Percentiles rank a stretch among this genome's conserved stretches.
Conservation (phyloP, 2,888 invertebrate genomes). For the Chamaedrilus cognettii region DNA sequence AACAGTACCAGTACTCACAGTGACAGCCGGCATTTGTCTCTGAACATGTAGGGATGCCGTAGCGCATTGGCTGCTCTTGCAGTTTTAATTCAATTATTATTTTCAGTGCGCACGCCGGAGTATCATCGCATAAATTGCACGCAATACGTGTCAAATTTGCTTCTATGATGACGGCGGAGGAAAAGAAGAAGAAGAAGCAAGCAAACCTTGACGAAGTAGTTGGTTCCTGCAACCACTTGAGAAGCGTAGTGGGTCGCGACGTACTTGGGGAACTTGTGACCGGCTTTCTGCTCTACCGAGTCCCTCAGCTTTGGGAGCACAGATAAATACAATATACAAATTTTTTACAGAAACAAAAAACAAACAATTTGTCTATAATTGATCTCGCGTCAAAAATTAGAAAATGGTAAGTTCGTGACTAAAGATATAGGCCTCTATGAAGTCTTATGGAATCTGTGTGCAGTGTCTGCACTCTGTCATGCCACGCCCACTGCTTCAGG, state of each 20-base stretch:
- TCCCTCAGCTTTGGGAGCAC: slow-evolving; percentile 44
- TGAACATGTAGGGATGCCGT: no score
- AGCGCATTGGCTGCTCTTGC: no score
- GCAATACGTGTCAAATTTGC: neutral
- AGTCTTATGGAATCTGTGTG: no score
- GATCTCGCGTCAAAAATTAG: neutral
- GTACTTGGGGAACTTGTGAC: slow-evolving; percentile 40
- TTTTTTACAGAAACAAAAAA: slow-evolving; percentile 1
- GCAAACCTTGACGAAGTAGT: slow-evolving; percentile 59
- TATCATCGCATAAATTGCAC: neutral
- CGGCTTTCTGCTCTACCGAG: slow-evolving; percentile 42
- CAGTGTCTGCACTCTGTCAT: no score
- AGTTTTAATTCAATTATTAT: no score
- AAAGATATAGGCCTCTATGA: no score
- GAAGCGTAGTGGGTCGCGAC: slow-evolving; percentile 46
- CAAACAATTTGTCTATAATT: neutral
- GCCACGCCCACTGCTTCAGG: no score
- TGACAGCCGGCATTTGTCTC: no score
- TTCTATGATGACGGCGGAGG: neutral
- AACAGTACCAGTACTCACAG: no score
- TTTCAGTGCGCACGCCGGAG: neutral
- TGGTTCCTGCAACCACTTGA: slow-evolving; percentile 60
- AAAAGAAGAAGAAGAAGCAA: neutral
- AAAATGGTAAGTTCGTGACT: no score
- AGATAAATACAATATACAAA: slow-evolving; percentile 26